Evolutionary conservation across 2,797 vertebrate species (phyloP).

Genomic region (Gallinago nigripennis): DNA sequence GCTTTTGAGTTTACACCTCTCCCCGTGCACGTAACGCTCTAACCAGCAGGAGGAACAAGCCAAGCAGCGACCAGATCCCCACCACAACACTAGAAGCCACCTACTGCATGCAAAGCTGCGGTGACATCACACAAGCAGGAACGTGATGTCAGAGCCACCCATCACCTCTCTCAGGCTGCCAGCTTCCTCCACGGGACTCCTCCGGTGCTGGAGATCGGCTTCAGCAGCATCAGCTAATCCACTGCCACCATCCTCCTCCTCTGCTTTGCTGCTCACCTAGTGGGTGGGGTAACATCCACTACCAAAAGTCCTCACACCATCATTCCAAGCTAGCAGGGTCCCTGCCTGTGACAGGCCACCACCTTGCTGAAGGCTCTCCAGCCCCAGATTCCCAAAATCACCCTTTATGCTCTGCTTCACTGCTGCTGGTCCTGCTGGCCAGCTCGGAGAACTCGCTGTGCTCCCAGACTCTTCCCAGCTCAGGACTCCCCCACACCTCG

Average conservation of each 20-base stretch:
- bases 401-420: fast-evolving
- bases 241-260: not conserved
- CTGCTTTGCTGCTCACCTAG: slow-evolving; percentile 80
- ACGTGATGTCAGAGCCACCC: not conserved
- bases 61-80: not conserved
- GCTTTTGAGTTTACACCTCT: not conserved
- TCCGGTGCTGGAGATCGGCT: slow-evolving; percentile 75
- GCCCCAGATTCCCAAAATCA: not conserved
- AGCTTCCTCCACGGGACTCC: slow-evolving; percentile 73
- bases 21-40: fast-evolving
- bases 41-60: not conserved
- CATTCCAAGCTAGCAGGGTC: fast-evolving
- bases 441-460: fast-evolving
- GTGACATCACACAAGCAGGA: not conserved
- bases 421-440: not conserved
- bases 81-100: not conserved
- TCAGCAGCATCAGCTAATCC: slow-evolving; percentile 74
- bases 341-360: fast-evolving
- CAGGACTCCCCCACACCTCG: fast-evolving
- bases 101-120: not conserved
- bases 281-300: not conserved
- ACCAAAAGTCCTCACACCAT: not conserved
- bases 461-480: not conserved
- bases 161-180: slow-evolving; percentile 60
- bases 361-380: not conserved